Base-by-base conservation (phyloP, 1,140 invertebrate genomes). In the Trissolcus basalis region DNA sequence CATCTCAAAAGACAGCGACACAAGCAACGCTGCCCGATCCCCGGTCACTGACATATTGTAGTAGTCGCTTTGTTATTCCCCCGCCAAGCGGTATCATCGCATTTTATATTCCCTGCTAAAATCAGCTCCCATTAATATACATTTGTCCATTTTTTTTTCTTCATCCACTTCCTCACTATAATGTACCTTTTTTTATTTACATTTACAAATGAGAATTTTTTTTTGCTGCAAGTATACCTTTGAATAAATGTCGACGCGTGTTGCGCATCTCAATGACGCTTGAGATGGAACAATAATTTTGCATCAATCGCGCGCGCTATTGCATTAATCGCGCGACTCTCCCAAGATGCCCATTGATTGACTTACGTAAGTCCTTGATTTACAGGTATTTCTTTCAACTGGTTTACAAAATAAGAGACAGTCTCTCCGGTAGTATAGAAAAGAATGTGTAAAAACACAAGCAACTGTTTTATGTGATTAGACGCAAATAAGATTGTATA, bases 301-400 rank as follows among this genome's bases (percentile, higher is more conserved):
- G 53, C 16, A 19, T 35, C 3, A 55, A 69, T 55, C 14, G 67
- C 67, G 36, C 19, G 13, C 55, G 67, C 56, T 56, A 51, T 14
- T 61, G 49, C 59, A 63, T 63, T 27, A 6, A 27, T 27, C 19
- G 19, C 19, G 19, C 53, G 67, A 61, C 67, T 70, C 67, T 70
- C 67, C 61, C 67, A 56, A 61, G 67, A 63, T 54, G 61, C 58
- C 50, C 67, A 70, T 61, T 70, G 53, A 70, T 70, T 70, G 51
- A 70, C 67, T 70, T 70, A 70, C 67, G 58, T 61, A 70, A 70
- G 67, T 61, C 58, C 67, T 61, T 70, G 67, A 70, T 70, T 70
- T 70, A 70, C 67, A 61, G 58, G 67, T 70, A 61, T 70, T 70
- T 70, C 67, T 70, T 70, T 70, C 67, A 70, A 70, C 67, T 70